Base-by-base conservation (phyloP, 1,140 invertebrate species). In the Drosophila nigromelanica region DNA sequence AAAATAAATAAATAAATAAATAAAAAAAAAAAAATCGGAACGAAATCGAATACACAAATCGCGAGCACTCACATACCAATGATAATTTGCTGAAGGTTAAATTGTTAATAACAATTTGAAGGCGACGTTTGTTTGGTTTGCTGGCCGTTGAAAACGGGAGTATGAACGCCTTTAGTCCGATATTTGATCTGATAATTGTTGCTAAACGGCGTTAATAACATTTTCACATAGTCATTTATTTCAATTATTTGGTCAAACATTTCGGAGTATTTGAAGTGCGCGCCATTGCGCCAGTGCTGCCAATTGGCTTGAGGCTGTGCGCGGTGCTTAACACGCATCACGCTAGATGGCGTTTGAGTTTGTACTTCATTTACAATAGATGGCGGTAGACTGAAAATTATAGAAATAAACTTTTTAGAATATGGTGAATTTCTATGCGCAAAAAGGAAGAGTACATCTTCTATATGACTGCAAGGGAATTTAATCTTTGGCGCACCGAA, bases 61-160 rank as follows among this genome's bases (percentile, higher is more conserved):
- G 43, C 56, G 27, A 73, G 55, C 68, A 60, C 52, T 80, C 78
- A 61, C 73, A 80, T 76, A 64, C 45, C 76, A 67, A 76, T 80
- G 78, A 76, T 80, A 80, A 80, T 80, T 80, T 67, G 56, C 68
- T 64, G 73, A 80, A 80, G 78, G 78, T 79, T 79, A 72, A 68
- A 76, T 67, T 60, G 39, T 67, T 78, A 66, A 47, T 78, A 77
- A 64, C 66, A 80, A 80, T 67, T 59, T 50, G 39, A 67, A 47
- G 56, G 77, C 55, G 42, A 59, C 50, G 75, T 78, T 62, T 48
- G 52, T 39, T 39, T 45, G 48, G 52, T 18, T 59, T 45, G 47
- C 12, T 14, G 45, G 43, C 8, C 27, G 52, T 48, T 74, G 61
- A 21, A 33, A 66, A 51, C 39, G 66, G 37, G 69, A 74, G 37